These are phyloP conservation scores for Zapornia atra DNA, from an alignment of 2,113 vertebrate species.

Conservation along the genomic window DNA sequence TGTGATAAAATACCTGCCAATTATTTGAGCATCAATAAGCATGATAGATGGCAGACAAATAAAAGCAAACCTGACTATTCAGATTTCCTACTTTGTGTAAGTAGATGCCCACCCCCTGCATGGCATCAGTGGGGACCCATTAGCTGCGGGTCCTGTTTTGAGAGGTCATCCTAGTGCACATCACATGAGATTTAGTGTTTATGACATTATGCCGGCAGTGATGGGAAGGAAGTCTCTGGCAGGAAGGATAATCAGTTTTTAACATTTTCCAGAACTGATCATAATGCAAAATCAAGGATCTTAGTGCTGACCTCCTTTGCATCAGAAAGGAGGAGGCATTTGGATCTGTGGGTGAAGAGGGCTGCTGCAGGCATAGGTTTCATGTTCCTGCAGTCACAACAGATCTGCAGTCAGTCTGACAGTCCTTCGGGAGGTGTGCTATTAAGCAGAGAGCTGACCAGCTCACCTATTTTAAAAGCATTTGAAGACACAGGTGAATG, in stretches of 20 bases:
- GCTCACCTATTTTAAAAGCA: neutral
- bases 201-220: neutral
- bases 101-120: neutral
- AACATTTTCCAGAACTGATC: neutral
- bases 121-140: fast-evolving
- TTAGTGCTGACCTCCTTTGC: neutral
- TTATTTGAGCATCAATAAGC: neutral
- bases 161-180: neutral
- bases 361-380: neutral
- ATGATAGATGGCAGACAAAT: neutral
- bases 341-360: neutral
- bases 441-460: neutral
- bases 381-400: neutral
- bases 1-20: neutral
- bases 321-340: neutral
- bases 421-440: no score
- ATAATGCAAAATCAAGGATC: neutral
- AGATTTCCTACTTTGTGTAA: neutral
- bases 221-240: neutral
- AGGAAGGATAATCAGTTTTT: neutral
- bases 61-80: neutral
- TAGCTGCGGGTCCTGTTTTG: neutral
- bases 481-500: neutral
- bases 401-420: neutral
- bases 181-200: neutral